phyloP scores from a whole-genome alignment of 2,797 vertebrate genomes.

The Acanthopagrus latus region DNA sequence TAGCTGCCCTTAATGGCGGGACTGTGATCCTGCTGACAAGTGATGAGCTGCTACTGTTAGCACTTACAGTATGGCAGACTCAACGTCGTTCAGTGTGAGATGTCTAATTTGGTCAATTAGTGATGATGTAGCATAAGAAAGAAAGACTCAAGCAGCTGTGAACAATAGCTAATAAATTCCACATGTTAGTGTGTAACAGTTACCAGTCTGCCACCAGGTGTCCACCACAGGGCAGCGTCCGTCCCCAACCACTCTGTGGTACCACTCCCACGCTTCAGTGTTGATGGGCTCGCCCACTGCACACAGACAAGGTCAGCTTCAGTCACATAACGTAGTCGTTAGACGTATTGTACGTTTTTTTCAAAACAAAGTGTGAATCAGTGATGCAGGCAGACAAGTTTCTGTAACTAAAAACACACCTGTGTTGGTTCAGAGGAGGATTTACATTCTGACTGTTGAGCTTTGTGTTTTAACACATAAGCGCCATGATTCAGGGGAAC shows the following conservation, averaged over 20 bases:
- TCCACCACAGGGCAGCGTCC: constrained; percentile 92
- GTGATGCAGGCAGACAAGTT: neutral
- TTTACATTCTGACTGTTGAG: neutral
- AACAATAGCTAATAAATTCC: neutral
- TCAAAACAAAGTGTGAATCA: neutral
- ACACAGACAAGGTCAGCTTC: constrained; percentile 23
- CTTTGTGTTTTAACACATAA: neutral
- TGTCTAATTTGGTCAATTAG: neutral
- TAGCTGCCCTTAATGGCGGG: neutral
- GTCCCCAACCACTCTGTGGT: constrained; percentile 92
- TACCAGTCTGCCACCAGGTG: constrained; percentile 99
- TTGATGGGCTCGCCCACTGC: constrained; percentile 98
- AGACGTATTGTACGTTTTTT: neutral
- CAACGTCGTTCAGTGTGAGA: neutral
- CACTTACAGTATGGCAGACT: neutral
- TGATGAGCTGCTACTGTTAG: neutral
- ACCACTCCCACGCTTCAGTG: constrained; percentile 97
- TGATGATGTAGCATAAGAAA: neutral
- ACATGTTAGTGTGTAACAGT: constrained; percentile 36
- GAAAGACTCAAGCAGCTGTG: no score
- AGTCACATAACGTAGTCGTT: neutral
- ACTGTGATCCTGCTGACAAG: neutral
- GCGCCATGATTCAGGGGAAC: neutral
- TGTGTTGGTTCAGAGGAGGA: neutral
- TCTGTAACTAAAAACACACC: neutral